Conservation (phyloP, 2,113 vertebrate species). For the Cranoglanis bouderius region DNA sequence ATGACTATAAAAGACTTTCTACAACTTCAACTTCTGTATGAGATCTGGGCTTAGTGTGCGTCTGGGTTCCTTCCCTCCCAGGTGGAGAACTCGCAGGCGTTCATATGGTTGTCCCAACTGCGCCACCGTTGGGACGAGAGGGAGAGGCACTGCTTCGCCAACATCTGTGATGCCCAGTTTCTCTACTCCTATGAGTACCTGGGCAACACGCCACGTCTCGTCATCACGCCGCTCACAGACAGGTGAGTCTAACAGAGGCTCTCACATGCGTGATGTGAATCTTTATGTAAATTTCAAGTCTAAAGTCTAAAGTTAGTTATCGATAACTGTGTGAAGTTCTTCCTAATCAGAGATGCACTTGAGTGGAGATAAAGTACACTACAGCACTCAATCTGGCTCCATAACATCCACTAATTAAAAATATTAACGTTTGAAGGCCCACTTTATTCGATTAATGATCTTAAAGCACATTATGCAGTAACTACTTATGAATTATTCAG, state of each 20-base stretch:
- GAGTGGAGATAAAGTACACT: not conserved
- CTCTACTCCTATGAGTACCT: conserved; percentile 93
- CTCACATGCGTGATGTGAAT: not conserved
- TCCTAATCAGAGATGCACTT: not conserved
- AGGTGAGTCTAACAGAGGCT: conserved; percentile 70
- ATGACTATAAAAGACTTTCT: conserved; percentile 2
- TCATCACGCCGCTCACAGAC: conserved; percentile 96
- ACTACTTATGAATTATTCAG: not conserved
- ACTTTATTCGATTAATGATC: not conserved
- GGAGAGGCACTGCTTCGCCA: conserved; percentile 86
- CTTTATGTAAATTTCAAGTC: not conserved
- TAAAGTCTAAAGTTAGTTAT: not conserved
- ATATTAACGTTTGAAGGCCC: not conserved
- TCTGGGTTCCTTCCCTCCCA: conserved; percentile 55
- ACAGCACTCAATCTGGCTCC: not conserved
- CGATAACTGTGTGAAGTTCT: not conserved
- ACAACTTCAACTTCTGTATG: conserved; percentile 4
- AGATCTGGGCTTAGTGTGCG: not conserved
- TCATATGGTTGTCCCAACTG: conserved; percentile 93
- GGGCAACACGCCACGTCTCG: conserved; percentile 91
- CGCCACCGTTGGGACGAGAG: conserved; percentile 89
- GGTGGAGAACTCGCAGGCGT: conserved; percentile 90
- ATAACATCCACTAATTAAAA: not conserved
- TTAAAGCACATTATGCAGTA: not conserved
- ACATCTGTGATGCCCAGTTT: conserved; percentile 96